phyloP scores from a whole-genome alignment of 2,797 vertebrate genomes.

The Australoheros facetus region DNA sequence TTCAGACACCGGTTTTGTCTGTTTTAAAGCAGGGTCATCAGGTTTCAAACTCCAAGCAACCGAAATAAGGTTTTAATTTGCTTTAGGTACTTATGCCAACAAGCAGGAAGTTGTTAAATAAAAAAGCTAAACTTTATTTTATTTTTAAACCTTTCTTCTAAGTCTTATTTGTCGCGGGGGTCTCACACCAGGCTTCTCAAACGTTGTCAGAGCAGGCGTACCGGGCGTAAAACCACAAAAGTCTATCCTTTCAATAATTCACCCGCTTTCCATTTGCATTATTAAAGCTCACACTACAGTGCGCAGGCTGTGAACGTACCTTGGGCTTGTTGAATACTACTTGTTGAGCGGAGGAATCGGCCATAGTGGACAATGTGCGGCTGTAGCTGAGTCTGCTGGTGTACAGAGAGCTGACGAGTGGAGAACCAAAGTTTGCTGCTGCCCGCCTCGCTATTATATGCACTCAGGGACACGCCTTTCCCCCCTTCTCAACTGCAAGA shows the following conservation, averaged over 20 bases:
- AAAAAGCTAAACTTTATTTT: not conserved
- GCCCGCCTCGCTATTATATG: conserved; percentile 39
- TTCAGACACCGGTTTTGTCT: not conserved
- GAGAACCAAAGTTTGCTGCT: not conserved
- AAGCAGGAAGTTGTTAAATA: rapidly evolving
- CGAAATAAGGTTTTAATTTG: not conserved
- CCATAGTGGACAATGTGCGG: conserved; percentile 57
- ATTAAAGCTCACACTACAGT: not conserved
- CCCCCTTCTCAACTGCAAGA: not conserved
- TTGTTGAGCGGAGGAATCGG: conserved; percentile 28
- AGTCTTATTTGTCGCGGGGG: not conserved
- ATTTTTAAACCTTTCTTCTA: not conserved
- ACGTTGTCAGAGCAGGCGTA: not conserved
- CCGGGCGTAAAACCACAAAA: not conserved
- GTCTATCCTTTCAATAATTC: not conserved
- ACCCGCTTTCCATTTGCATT: not conserved
- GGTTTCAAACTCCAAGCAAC: not conserved
- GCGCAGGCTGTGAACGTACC: conserved; percentile 54
- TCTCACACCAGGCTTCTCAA: not conserved
- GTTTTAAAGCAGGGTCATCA: not conserved
- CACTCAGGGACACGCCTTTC: conserved; percentile 61
- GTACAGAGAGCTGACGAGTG: conserved; percentile 30
- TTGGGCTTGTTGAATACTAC: conserved; percentile 77
- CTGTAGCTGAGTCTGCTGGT: conserved; percentile 21
- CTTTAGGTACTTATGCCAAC: not conserved